Evolutionary conservation across 2,888 invertebrate genomes (phyloP).

Genomic region (Heliconius sara): DNA sequence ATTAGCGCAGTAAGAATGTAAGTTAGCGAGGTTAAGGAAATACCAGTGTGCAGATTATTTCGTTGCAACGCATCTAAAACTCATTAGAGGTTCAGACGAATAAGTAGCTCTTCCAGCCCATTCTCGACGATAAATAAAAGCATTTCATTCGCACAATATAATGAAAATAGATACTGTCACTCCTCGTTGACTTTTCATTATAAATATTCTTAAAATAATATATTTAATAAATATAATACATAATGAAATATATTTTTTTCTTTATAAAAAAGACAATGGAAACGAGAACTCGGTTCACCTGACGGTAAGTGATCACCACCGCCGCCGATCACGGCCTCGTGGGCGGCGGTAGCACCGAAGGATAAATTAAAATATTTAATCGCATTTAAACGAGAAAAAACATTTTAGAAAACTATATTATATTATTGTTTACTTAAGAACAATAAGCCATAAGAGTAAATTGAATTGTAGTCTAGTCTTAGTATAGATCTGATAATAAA

Average conservation of each 20-base stretch:
- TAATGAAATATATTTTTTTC: too few species aligned
- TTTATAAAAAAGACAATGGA: too few species aligned
- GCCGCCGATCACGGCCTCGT: too few species aligned
- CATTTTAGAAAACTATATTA: too few species aligned
- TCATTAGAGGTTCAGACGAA: neutral
- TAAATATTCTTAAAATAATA: too few species aligned
- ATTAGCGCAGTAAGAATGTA: neutral
- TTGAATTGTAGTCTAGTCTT: neutral
- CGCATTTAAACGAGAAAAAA: too few species aligned
- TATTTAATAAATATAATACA: too few species aligned
- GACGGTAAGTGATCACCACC: too few species aligned
- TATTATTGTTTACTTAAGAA: neutral
- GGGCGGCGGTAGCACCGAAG: too few species aligned
- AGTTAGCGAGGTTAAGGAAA: neutral
- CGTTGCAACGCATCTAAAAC: neutral
- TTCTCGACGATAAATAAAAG: neutral
- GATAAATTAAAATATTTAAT: too few species aligned
- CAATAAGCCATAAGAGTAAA: neutral
- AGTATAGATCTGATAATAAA: slow-evolving; percentile 2
- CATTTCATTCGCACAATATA: neutral
- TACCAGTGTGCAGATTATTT: neutral
- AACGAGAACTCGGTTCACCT: too few species aligned
- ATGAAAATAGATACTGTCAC: neutral
- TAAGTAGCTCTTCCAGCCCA: neutral
- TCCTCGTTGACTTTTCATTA: too few species aligned